A percentile compares a stretch with the other conserved stretches of the same genome.
These are phyloP conservation scores for Gnatocerus cornutus DNA, from an alignment of 2,888 invertebrate species.

Conservation along the genomic window DNA sequence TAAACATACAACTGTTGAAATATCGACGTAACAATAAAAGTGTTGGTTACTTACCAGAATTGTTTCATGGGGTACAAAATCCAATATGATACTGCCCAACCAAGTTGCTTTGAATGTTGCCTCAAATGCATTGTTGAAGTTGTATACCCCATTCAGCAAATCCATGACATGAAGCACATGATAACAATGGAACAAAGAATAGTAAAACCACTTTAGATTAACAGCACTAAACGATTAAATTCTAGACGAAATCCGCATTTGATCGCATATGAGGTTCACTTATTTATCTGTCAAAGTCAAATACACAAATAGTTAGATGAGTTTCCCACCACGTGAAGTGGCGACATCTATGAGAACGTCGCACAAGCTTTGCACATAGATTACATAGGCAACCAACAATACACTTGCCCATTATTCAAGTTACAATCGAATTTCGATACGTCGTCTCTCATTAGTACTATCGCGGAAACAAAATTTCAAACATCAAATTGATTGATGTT, in stretches of 20 bases:
- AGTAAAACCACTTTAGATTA: slow-evolving; percentile 14
- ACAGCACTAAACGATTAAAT: slow-evolving; percentile 6
- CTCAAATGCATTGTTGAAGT: slow-evolving; percentile 65
- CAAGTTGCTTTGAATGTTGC: slow-evolving; percentile 63
- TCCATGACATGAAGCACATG: slow-evolving; percentile 65
- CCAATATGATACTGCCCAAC: slow-evolving; percentile 58
- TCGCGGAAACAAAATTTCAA: no score
- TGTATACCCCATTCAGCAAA: slow-evolving; percentile 67
- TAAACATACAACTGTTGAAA: neutral
- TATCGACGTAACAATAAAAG: no score
- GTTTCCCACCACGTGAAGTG: no score
- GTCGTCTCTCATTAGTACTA: no score
- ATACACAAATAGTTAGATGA: slow-evolving; percentile 32
- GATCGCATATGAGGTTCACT: slow-evolving; percentile 2
- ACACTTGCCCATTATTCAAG: no score
- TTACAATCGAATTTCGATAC: no score
- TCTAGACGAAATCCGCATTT: neutral
- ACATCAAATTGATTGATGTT: no score
- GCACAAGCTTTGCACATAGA: no score
- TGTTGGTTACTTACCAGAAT: slow-evolving; percentile 60
- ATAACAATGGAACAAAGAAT: slow-evolving; percentile 23
- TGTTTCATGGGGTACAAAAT: slow-evolving; percentile 58
- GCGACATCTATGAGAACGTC: no score
- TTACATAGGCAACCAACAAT: no score
- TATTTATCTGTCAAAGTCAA: slow-evolving; percentile 36